Percentiles rank a stretch among this genome's conserved stretches.
These are phyloP conservation scores for Tichodroma muraria DNA, from an alignment of 2,113 vertebrate species.

Conservation along the genomic window DNA sequence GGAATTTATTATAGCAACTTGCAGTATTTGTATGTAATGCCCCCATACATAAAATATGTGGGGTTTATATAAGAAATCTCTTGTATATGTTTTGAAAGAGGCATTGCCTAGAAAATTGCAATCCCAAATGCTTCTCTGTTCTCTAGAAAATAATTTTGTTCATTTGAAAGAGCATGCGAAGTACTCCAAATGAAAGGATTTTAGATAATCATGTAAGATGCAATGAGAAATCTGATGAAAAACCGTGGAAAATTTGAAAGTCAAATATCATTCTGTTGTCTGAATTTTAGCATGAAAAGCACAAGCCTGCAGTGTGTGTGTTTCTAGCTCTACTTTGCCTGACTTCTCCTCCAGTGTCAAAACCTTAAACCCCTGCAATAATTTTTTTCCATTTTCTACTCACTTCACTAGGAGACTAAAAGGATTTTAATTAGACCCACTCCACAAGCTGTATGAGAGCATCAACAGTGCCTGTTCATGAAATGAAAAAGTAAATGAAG, in stretches of 20 bases:
- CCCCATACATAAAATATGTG: not conserved
- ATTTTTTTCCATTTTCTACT: not conserved
- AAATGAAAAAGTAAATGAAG: slow-evolving; percentile 14
- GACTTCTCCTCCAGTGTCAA: not conserved
- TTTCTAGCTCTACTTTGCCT: not conserved
- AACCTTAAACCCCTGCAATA: not conserved
- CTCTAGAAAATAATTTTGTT: not conserved
- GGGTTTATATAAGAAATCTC: not conserved
- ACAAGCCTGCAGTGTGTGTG: not conserved
- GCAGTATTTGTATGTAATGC: not conserved
- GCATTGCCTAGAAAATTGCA: not conserved
- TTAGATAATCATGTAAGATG: not conserved
- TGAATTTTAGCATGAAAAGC: not conserved
- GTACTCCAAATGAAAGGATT: not conserved
- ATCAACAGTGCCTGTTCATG: not conserved
- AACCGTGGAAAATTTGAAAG: not conserved
- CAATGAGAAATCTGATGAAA: not conserved
- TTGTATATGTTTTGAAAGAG: not conserved
- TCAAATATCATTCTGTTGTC: not conserved
- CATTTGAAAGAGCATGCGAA: not conserved
- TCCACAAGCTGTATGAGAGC: not conserved
- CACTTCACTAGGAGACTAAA: not conserved
- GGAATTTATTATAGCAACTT: not conserved
- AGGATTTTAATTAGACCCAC: slow-evolving; percentile 1
- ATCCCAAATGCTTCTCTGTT: not conserved